Conservation (phyloP, 2,888 invertebrate genomes). For the Papilio demoleus region DNA sequence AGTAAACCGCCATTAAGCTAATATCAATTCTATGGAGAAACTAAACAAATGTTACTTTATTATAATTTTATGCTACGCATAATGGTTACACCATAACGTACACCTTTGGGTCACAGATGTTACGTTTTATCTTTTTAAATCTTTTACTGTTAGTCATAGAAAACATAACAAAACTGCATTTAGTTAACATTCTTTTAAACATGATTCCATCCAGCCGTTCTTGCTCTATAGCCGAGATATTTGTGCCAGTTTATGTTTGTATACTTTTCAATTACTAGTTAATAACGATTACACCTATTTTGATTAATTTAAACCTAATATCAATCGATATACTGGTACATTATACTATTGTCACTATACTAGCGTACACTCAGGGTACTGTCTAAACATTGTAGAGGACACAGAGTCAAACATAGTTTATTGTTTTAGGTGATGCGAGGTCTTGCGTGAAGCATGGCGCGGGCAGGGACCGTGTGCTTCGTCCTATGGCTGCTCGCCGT, state of each 20-base stretch:
- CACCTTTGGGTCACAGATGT: not conserved
- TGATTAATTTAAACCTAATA: too few relatives aligned
- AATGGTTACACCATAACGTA: not conserved
- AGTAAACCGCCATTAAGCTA: not conserved
- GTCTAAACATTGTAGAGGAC: conserved; percentile 68
- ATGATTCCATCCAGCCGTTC: not conserved
- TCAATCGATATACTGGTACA: too few relatives aligned
- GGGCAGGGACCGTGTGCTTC: conserved; percentile 74
- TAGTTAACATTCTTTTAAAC: not conserved
- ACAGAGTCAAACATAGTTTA: conserved; percentile 67
- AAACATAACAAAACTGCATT: not conserved
- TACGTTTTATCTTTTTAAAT: not conserved
- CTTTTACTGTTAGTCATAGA: not conserved
- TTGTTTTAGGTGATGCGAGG: conserved; percentile 82
- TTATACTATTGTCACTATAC: too few relatives aligned
- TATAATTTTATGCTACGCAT: not conserved
- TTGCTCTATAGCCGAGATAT: not conserved
- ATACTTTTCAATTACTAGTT: too few relatives aligned
- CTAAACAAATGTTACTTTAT: not conserved
- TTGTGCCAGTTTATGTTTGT: too few relatives aligned
- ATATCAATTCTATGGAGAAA: not conserved
- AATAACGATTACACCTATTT: too few relatives aligned
- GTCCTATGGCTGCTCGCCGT: conserved; percentile 78
- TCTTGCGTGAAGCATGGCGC: conserved; percentile 75
- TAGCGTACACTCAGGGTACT: conserved; percentile 48